Conservation (phyloP, 2,113 vertebrate genomes). For the Boulengeromyrus knoepffleri region DNA sequence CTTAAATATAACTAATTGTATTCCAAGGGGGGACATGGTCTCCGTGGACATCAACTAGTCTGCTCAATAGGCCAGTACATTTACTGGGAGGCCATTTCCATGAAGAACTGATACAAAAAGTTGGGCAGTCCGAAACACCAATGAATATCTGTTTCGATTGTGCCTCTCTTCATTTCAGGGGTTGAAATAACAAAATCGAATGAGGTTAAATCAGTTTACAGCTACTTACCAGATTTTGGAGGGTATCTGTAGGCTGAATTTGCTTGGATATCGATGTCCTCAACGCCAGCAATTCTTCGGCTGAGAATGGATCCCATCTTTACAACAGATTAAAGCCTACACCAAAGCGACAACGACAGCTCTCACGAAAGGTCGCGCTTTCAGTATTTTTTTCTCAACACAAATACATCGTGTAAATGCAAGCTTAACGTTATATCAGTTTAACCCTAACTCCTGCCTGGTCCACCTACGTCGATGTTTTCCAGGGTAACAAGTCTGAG, state of each 20-base stretch:
- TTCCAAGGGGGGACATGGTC: not conserved
- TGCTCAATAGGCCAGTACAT: not conserved
- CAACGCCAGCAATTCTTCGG: conserved; percentile 90
- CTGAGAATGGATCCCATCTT: conserved; percentile 93
- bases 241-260: conserved; percentile 96
- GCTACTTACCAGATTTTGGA: conserved; percentile 84
- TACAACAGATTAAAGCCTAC: not conserved
- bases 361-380: not conserved
- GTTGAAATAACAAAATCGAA: not conserved
- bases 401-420: not conserved
- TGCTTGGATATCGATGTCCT: conserved; percentile 96
- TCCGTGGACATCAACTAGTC: not conserved
- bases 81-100: not conserved
- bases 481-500: not conserved
- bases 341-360: not conserved
- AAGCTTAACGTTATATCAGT: not conserved
- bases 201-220: not conserved
- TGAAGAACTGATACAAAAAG: not conserved
- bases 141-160: not conserved
- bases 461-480: not conserved
- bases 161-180: not conserved
- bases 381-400: not conserved
- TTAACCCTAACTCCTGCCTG: not conserved
- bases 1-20: not conserved
- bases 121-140: not conserved